Evolutionary conservation across 2,113 vertebrate genomes (phyloP).

Genomic region (Coptodon rendalli): DNA sequence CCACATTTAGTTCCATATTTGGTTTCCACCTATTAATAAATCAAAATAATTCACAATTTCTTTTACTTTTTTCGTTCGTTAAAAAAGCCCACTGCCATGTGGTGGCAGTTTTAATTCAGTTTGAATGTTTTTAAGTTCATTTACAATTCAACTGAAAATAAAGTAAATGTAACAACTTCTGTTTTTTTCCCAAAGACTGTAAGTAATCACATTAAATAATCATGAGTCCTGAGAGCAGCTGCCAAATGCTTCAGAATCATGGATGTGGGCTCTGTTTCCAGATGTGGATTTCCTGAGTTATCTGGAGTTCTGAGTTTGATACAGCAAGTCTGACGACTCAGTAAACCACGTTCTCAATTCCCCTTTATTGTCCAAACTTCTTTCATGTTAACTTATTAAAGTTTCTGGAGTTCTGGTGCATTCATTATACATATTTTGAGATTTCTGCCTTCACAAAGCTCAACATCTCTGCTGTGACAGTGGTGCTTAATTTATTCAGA

Average conservation of each 20-base stretch:
- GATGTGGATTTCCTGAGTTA: background rate
- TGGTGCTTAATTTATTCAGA: background rate
- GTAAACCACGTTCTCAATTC: background rate
- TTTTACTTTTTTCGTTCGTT: rapidly evolving
- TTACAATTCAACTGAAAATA: background rate
- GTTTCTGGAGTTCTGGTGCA: background rate
- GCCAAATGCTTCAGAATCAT: background rate
- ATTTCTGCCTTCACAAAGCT: background rate
- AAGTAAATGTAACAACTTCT: background rate
- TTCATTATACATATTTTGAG: background rate
- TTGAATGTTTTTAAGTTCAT: background rate
- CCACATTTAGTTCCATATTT: background rate
- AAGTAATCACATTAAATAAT: background rate
- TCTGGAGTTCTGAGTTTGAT: background rate
- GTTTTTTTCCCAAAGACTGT: background rate
- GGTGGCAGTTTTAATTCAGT: rapidly evolving
- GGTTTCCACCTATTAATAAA: background rate
- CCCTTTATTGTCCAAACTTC: background rate
- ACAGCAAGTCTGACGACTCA: background rate
- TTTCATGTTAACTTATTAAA: background rate
- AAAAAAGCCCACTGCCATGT: background rate
- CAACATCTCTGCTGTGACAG: background rate
- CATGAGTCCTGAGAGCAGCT: background rate
- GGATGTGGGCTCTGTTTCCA: background rate
- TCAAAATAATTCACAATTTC: background rate